Percentiles rank a stretch among this genome's conserved stretches.
Evolutionary conservation across 2,888 invertebrate species (phyloP).

Genomic region (Anodontia alba): DNA sequence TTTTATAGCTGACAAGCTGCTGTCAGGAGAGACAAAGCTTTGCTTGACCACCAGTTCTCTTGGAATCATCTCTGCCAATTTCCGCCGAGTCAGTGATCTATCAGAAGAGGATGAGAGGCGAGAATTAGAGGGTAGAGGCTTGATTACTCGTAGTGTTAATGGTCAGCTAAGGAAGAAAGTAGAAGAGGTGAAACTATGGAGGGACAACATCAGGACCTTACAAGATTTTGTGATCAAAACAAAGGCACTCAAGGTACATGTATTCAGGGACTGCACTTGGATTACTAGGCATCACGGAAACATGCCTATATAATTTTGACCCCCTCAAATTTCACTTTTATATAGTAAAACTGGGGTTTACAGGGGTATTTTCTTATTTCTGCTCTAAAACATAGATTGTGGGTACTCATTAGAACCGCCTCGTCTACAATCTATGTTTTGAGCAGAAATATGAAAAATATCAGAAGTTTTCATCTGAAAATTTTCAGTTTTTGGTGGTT

Average conservation of each 20-base stretch:
- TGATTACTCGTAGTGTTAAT: neutral
- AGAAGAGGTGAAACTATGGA: conserved; percentile 51
- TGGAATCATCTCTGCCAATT: conserved; percentile 65
- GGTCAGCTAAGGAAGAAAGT: conserved; percentile 27
- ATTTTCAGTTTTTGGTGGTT: too few relatives aligned
- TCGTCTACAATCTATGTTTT: too few relatives aligned
- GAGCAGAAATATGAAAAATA: too few relatives aligned
- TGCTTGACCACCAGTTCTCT: conserved; percentile 79
- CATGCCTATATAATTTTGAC: too few relatives aligned
- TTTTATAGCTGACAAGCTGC: conserved; percentile 75
- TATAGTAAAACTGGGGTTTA: too few relatives aligned
- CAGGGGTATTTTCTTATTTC: too few relatives aligned
- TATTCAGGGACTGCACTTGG: too few relatives aligned
- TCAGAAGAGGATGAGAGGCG: conserved; percentile 26
- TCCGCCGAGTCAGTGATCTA: conserved; percentile 64
- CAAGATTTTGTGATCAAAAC: conserved; percentile 77
- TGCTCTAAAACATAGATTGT: too few relatives aligned
- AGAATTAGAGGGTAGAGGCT: conserved; percentile 5
- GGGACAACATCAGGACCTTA: conserved; percentile 68
- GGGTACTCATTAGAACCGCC: too few relatives aligned
- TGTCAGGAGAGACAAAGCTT: conserved; percentile 75
- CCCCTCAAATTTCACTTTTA: too few relatives aligned
- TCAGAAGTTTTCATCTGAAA: too few relatives aligned
- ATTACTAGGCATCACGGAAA: too few relatives aligned
- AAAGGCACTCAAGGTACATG: conserved; percentile 74